Percentiles rank a stretch among this genome's conserved stretches.
phyloP scores from a whole-genome alignment of 2,888 invertebrate species.

The Yponomeuta sedellus region DNA sequence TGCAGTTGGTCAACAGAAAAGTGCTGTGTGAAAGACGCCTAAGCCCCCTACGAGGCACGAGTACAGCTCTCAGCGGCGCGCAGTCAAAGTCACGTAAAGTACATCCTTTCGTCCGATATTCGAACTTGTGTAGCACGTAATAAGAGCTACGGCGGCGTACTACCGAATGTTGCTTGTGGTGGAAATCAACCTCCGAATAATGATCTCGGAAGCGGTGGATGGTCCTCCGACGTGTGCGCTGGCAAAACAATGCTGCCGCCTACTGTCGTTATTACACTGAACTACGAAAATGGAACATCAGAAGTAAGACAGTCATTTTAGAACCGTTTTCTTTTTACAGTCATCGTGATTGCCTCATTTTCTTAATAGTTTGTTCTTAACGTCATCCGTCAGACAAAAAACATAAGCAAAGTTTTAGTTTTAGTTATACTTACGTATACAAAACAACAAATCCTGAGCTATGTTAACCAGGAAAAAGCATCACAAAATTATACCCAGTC shows the following conservation, averaged over 20 bases:
- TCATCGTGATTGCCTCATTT: no score
- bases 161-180: neutral
- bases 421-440: no score
- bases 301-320: neutral
- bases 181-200: neutral
- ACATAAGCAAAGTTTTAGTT: no score
- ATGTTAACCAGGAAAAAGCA: no score
- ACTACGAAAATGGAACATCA: neutral
- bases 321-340: neutral
- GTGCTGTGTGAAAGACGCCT: neutral
- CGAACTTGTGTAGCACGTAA: neutral
- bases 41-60: neutral
- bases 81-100: neutral
- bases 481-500: no score
- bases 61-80: neutral
- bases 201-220: constrained; percentile 6
- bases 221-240: constrained; percentile 2
- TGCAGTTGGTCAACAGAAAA: neutral
- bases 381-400: no score
- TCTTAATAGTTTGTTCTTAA: no score
- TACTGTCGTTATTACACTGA: neutral
- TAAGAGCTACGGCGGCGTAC: neutral
- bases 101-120: neutral
- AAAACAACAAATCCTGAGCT: no score
- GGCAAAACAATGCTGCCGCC: constrained; percentile 8